Conservation (phyloP, 2,888 invertebrate species). For the Drosophila prostipennis region DNA sequence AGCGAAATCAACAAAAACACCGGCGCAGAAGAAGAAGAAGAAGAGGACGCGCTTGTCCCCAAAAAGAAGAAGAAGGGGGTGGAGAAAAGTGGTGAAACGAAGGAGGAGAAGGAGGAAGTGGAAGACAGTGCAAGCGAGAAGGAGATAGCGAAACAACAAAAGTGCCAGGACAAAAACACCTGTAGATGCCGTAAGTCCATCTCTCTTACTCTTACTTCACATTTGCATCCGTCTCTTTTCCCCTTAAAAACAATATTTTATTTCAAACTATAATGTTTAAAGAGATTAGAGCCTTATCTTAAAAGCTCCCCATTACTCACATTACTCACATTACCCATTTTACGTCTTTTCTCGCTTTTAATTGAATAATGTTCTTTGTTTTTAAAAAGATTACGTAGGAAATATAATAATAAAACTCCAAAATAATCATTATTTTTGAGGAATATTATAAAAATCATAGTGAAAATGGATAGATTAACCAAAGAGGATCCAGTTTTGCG, state of each 20-base stretch:
- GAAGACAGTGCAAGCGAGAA: not conserved
- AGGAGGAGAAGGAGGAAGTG: not conserved
- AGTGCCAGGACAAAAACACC: slow-evolving; percentile 23
- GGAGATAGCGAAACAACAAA: not conserved
- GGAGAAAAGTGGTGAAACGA: too few relatives aligned
- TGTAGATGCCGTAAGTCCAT: slow-evolving; percentile 54
- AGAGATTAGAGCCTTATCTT: not conserved
- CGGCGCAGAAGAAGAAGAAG: not conserved
- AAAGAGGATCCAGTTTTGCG: too few relatives aligned
- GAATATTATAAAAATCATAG: too few relatives aligned
- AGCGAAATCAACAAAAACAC: not conserved
- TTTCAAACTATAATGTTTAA: not conserved
- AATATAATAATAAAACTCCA: too few relatives aligned
- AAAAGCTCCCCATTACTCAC: not conserved
- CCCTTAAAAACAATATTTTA: not conserved
- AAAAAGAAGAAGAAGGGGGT: not conserved
- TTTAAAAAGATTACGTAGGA: not conserved
- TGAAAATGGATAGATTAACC: too few relatives aligned
- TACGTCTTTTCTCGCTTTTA: too few relatives aligned
- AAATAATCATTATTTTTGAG: too few relatives aligned
- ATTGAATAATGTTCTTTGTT: too few relatives aligned
- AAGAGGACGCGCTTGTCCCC: not conserved
- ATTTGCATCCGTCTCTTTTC: not conserved
- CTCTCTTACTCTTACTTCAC: not conserved
- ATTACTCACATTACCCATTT: not conserved